Base-by-base conservation (phyloP, 2,888 invertebrate species). In the Eueremaeus valkanovi region DNA sequence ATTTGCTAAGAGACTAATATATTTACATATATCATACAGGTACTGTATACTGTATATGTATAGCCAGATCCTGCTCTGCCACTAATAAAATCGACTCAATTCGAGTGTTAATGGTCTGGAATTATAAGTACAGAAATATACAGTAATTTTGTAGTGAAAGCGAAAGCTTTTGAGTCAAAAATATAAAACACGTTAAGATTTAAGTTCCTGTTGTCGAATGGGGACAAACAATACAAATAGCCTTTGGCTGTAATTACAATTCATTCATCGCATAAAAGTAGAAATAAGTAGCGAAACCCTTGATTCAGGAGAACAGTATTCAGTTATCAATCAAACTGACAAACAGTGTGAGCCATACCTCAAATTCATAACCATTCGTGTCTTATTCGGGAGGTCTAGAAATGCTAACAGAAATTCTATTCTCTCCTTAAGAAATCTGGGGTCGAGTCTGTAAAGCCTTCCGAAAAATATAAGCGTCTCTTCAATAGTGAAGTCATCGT, bases 391-490 rank as follows among this genome's bases (percentile, higher is more conserved):
- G 45, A 85, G 79, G 49, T 83, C 82, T 6, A 85, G 81, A 77
- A 85, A 84, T n/a, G 81, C 79, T 0, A 84, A 66, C 1, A 85
- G 81, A 78, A 84, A 84, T 55, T 79, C 76, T 9, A 80, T 82
- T 73, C 84, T 78, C n/a, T 80, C 75, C 74, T 87, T 85, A 80
- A 95, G 93, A 85, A 93, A 91, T 33, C 87, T 83, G 42, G 90
- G 90, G 82, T 89, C 87, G 95, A 96, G 95, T 79, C 93, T 92
- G 84, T 94, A 94, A 82, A 96, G 92, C 89, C 94, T 92, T 58
- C 95, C 95, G 85, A 96, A 96, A 84, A 95, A 95, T 89, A 92
- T 90, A 91, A 96, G 91, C 0, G 95, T 95, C 84, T 96, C 96
- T 79, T 90, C 89, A 81, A 96, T 95, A 45, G 94, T 91, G 85